Evolutionary conservation across 2,888 invertebrate genomes (phyloP).

Genomic region (Drosophila mimetica): DNA sequence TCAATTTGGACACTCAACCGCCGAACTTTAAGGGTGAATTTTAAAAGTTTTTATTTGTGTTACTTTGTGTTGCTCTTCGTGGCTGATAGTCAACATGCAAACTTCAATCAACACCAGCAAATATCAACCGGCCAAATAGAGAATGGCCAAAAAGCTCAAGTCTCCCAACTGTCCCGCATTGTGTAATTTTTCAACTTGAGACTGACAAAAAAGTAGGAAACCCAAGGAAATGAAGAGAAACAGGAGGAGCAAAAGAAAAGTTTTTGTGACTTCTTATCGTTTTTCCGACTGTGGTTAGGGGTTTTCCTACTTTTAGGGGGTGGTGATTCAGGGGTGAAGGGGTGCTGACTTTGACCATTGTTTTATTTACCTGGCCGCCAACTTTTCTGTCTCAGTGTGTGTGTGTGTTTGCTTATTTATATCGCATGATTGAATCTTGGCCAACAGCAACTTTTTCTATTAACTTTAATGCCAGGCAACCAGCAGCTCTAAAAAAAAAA

Average conservation of each 20-base stretch:
- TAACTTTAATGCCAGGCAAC: conserved; percentile 76
- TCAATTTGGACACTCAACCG: conserved; percentile 7
- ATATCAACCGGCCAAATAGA: conserved; percentile 51
- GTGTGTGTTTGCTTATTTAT: conserved; percentile 69
- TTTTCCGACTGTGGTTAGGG: conserved; percentile 42
- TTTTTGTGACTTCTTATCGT: conserved; percentile 77
- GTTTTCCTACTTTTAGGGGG: conserved; percentile 21
- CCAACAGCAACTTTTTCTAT: conserved; percentile 80
- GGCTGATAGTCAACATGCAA: conserved; percentile 63
- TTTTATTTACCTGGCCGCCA: conserved; percentile 72
- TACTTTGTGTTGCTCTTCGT: conserved; percentile 7
- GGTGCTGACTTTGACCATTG: conserved; percentile 60
- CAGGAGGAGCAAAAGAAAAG: conserved; percentile 31
- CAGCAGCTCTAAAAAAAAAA: conserved; percentile 32
- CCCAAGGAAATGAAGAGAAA: conserved; percentile 33
- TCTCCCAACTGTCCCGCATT: conserved; percentile 78
- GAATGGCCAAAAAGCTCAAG: conserved; percentile 59
- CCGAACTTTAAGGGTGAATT: conserved; percentile 43
- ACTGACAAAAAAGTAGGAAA: conserved; percentile 37
- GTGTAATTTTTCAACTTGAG: conserved; percentile 78
- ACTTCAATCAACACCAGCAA: conserved; percentile 77
- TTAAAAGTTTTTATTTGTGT: conserved; percentile 30
- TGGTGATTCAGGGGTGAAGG: conserved; percentile 27
- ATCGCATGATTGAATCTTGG: conserved; percentile 80
- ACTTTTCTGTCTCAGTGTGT: conserved; percentile 29